A percentile compares a stretch with the other conserved stretches of the same genome.
Conservation (phyloP, 2,888 invertebrate genomes). For the Eurytoma adleriae region DNA sequence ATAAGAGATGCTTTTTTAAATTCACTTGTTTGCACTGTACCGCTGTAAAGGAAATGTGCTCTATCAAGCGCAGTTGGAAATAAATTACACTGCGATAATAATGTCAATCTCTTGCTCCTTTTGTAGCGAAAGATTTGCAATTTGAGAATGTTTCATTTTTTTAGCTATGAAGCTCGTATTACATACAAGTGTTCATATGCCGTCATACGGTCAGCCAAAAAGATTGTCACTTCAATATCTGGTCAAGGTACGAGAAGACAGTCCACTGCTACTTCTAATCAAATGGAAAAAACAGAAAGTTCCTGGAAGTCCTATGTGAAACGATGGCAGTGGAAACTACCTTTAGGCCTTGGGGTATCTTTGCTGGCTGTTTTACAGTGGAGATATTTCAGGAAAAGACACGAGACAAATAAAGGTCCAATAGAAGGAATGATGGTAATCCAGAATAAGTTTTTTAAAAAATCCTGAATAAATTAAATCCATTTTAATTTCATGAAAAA, state of each 20-base stretch:
- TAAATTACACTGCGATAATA: constrained; percentile 20
- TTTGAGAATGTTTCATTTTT: constrained; percentile 29
- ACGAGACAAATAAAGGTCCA: constrained; percentile 63
- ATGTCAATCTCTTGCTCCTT: neutral
- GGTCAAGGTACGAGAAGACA: constrained; percentile 48
- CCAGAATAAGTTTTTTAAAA: neutral
- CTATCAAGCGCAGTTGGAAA: neutral
- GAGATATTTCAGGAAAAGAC: constrained; percentile 65
- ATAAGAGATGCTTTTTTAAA: neutral
- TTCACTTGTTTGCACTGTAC: constrained; percentile 33
- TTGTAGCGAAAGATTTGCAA: neutral
- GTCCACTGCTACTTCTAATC: constrained; percentile 20
- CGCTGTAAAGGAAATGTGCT: constrained; percentile 16
- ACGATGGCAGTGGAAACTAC: constrained; percentile 65
- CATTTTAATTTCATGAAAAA: neutral
- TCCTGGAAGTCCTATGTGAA: constrained; percentile 61
- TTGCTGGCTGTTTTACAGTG: constrained; percentile 67
- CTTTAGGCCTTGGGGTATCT: constrained; percentile 67
- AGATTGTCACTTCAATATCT: constrained; percentile 52
- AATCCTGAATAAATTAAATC: neutral
- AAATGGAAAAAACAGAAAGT: constrained; percentile 36
- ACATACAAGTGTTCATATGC: constrained; percentile 57
- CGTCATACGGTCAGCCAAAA: constrained; percentile 51
- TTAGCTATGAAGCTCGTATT: constrained; percentile 54
- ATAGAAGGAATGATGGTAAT: constrained; percentile 64